Percentiles rank a stretch among this genome's conserved stretches.
phyloP scores from a whole-genome alignment of 2,113 vertebrate genomes.

The Vidua macroura region DNA sequence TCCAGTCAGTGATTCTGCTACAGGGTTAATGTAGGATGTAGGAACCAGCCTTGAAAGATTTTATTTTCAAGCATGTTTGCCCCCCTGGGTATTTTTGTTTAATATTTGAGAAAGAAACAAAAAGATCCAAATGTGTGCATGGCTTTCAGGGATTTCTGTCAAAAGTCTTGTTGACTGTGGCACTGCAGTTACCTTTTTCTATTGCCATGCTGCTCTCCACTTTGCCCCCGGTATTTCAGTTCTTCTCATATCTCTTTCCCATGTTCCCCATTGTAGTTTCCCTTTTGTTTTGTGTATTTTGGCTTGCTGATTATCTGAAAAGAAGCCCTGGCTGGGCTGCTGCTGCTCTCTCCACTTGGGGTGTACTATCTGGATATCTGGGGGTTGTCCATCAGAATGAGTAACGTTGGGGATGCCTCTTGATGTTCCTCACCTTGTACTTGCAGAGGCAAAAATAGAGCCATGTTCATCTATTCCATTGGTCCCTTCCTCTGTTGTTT shows the following conservation, averaged over 20 bases:
- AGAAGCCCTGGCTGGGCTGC: background rate
- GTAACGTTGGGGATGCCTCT: background rate
- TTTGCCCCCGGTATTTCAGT: background rate
- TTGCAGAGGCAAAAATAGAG: background rate
- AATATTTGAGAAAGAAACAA: background rate
- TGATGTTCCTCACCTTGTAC: background rate
- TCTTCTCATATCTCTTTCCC: fast-evolving
- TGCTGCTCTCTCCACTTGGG: background rate
- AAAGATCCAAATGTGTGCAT: background rate
- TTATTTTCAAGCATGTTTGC: background rate
- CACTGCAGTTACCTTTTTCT: background rate
- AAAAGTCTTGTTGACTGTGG: background rate
- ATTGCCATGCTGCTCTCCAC: background rate
- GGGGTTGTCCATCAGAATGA: background rate
- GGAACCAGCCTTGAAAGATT: background rate
- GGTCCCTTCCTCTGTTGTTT: background rate
- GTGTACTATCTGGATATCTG: background rate
- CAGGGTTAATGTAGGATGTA: background rate
- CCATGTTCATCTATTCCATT: fast-evolving
- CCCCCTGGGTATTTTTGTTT: background rate
- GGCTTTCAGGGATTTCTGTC: background rate
- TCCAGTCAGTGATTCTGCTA: background rate
- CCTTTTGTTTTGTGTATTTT: background rate
- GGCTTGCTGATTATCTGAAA: background rate
- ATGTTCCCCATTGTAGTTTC: background rate